Evolutionary conservation across 2,888 invertebrate species (phyloP), one percentile per base, ranked within the genome.

Genomic region (Epinotia brunnichana): DNA sequence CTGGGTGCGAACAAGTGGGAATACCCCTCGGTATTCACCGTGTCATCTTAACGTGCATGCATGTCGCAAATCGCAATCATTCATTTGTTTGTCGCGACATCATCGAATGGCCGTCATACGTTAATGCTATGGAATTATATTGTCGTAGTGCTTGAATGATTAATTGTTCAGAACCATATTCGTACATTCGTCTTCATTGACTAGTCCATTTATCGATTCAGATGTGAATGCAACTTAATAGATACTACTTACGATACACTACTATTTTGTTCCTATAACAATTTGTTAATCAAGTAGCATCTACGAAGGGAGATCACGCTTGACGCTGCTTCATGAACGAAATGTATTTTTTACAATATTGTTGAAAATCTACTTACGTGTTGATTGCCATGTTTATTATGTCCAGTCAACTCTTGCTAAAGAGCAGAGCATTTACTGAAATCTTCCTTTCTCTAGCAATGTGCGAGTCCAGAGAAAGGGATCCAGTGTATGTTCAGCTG

Each of bases 1-100:
- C 15, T 48, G 48, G 44, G 13, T 39, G 11, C 44, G 13, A 15
- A n/a, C 44, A 48, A n/a, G 15, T 48, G n/a, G 48, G n/a, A n/a
- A 48, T 48, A 48, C 4, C 44, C 44, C 15, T 5, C 5, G 44
- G n/a, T n/a, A 0, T n/a, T 48, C 7, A 48, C 56, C 62, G 29
- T 62, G 56, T 69, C 73, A 73, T 73, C 69, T 61, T 17, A 82
- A 44, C 44, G 15, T 48, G 48, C 48, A n/a, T 48, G 48, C 48
- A 48, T 48, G 48, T 48, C 7, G 85, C 85, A 84, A 84, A 84
- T 81, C 77, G 78, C 77, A 75, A 74, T 76, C 75, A 80, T 80
- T 71, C 66, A 71, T 77, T 68, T 53, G 67, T 54, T 57, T 41
- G 10, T 41, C 29, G 62, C 70, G 56, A 69, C 69, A 44, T 24